phyloP scores from a whole-genome alignment of 2,797 vertebrate species.

The Diplodus sargus region DNA sequence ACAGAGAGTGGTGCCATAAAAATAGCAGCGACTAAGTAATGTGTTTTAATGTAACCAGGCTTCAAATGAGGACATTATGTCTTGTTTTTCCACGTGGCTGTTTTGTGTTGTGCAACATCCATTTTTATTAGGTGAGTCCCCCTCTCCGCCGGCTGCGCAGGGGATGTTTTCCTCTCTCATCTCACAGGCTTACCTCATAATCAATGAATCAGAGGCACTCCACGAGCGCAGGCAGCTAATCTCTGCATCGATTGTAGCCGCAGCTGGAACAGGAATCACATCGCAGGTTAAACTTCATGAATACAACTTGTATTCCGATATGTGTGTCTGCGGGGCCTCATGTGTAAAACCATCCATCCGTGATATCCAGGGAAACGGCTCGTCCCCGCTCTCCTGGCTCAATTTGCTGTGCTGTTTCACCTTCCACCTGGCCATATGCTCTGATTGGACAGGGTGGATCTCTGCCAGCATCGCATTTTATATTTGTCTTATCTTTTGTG shows the following conservation, averaged over 20 bases:
- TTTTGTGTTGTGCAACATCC: constrained; percentile 47
- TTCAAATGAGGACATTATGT: constrained; percentile 39
- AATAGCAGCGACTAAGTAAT: constrained; percentile 44
- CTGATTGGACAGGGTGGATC: constrained; percentile 25
- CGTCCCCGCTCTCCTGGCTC: constrained; percentile 25
- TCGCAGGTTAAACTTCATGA: constrained; percentile 68
- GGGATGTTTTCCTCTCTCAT: constrained; percentile 44
- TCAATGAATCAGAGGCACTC: constrained; percentile 61
- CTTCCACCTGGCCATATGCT: constrained; percentile 58
- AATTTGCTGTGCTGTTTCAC: constrained; percentile 48
- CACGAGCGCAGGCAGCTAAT: constrained; percentile 44
- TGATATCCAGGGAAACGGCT: constrained; percentile 57
- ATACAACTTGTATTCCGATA: constrained; percentile 51
- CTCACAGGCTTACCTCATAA: constrained; percentile 52
- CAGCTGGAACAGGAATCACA: constrained; percentile 63
- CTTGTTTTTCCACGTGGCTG: constrained; percentile 35
- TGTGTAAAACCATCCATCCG: constrained; percentile 59
- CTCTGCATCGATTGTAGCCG: constrained; percentile 43
- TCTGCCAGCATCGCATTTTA: neutral
- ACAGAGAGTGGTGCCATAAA: constrained; percentile 32
- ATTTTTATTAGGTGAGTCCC: constrained; percentile 46
- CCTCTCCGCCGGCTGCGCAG: constrained; percentile 12
- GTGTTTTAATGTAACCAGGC: constrained; percentile 46
- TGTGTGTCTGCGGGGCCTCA: constrained; percentile 25
- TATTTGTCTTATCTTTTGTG: constrained; percentile 1